A percentile compares a stretch with the other conserved stretches of the same genome.
Evolutionary conservation across 2,797 vertebrate genomes (phyloP).

Genomic region (Tapera naevia): DNA sequence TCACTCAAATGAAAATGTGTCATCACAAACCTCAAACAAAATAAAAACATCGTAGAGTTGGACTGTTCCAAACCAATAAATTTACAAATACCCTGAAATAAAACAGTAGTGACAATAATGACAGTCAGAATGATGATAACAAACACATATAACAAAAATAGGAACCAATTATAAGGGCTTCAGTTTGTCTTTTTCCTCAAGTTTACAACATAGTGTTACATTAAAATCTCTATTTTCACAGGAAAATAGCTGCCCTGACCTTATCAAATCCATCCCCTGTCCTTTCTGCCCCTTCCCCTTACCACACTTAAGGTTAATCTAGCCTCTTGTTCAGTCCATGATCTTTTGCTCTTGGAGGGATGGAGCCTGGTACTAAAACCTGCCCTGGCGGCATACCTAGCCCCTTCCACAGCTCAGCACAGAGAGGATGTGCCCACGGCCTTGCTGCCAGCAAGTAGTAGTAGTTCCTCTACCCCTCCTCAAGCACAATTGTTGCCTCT

Average conservation of each 20-base stretch:
- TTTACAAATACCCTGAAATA: constrained; percentile 16
- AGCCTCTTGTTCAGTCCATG: accelerated
- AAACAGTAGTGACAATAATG: neutral
- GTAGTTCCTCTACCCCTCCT: neutral
- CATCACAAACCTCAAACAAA: constrained; percentile 56
- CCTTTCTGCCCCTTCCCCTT: neutral
- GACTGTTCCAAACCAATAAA: constrained; percentile 50
- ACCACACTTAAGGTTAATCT: neutral
- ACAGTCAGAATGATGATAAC: neutral
- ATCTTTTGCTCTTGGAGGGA: neutral
- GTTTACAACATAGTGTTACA: neutral
- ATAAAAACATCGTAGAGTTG: constrained; percentile 45
- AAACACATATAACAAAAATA: constrained; percentile 10
- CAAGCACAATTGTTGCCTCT: neutral
- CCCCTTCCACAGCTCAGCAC: neutral
- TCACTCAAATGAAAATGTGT: constrained; percentile 63
- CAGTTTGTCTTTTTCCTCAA: neutral
- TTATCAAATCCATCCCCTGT: neutral
- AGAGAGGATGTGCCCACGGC: neutral
- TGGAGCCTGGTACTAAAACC: neutral
- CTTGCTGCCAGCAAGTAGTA: neutral
- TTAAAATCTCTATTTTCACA: constrained; percentile 1
- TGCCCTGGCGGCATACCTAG: neutral
- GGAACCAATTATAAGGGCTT: neutral
- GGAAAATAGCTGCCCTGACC: neutral